Conservation (phyloP, 2,113 vertebrate species). For the Halcyon senegalensis region DNA sequence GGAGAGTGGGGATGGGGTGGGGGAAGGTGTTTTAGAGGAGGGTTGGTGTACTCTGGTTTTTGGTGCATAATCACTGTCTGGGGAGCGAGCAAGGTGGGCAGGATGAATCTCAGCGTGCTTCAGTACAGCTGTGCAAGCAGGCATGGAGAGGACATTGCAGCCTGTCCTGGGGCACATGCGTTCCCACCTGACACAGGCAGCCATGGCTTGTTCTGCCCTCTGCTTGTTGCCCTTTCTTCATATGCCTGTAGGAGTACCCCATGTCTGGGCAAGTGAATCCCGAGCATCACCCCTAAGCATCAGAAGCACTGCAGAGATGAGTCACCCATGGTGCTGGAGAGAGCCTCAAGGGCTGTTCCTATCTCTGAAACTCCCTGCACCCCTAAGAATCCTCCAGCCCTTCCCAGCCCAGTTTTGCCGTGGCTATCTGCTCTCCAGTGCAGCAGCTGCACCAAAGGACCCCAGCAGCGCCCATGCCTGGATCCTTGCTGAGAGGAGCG, state of each 20-base stretch:
- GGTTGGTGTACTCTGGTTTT: accelerated
- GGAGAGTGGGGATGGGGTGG: background rate
- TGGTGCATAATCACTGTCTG: background rate
- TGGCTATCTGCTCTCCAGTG: background rate
- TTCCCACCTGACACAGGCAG: background rate
- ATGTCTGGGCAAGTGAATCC: background rate
- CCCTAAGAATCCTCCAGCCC: background rate
- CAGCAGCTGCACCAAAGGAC: background rate
- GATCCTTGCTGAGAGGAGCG: background rate
- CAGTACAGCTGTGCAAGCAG: background rate
- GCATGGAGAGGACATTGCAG: background rate
- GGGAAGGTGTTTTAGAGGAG: background rate
- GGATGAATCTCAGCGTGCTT: background rate
- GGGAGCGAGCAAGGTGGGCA: background rate
- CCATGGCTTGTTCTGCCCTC: background rate
- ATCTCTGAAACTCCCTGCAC: background rate
- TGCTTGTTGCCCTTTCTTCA: background rate
- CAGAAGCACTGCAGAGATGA: background rate
- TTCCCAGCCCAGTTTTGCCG: accelerated
- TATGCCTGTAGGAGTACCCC: background rate
- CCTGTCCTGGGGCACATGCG: accelerated
- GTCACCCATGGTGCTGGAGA: background rate
- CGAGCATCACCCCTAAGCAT: accelerated
- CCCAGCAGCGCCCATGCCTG: background rate
- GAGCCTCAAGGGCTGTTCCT: background rate